Base-by-base conservation (phyloP, 2,888 invertebrate genomes). In the Celastrina argiolus region DNA sequence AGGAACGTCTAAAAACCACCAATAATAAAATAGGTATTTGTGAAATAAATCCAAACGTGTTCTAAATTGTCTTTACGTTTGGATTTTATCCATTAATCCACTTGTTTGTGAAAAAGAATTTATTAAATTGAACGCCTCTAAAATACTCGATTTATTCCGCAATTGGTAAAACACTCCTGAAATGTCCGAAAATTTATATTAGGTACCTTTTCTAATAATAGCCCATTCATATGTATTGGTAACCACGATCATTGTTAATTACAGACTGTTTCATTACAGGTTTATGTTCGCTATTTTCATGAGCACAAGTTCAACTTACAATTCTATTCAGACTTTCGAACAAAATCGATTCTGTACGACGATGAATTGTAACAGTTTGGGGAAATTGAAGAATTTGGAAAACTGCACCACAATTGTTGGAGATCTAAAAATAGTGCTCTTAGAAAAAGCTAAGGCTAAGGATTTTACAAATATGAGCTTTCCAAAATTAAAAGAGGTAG, bases 361-460 rank as follows among this genome's bases (percentile, higher is more conserved):
- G 14, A 75, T 76, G 66, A 69, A 73, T 18, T 78, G 76, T 67
- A 78, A 75, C 5, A 72, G 69, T 7, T 28, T 75, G 14, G 67
- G 68, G 1, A 66, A 66, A 5, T 70, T 81, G 58, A 72, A 71
- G 28, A 71, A 72, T 4, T 69, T 88, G 26, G 73, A 78, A 16
- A 79, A 82, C 39, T 90, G 90, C 65, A 81, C 84, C 0, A 94
- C 97, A 1, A 93, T 98, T 61, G 94, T 96, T 74, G 98, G 98
- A 0, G 93, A 93, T 73, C 90, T 98, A 1, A 92, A 94, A 72
- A 93, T 98, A 63, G 91, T 94, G 0, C 85, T 96, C 18, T 91
- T 97, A 69, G 94, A 95, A 69, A 84, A 83, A 65, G 73, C 87
- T 0, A 71, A 78, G 1, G 82, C 81, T 10, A 73, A 80, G 0